Evolutionary conservation across 2,797 vertebrate genomes (phyloP).

Genomic region (Nyctalus aviator): DNA sequence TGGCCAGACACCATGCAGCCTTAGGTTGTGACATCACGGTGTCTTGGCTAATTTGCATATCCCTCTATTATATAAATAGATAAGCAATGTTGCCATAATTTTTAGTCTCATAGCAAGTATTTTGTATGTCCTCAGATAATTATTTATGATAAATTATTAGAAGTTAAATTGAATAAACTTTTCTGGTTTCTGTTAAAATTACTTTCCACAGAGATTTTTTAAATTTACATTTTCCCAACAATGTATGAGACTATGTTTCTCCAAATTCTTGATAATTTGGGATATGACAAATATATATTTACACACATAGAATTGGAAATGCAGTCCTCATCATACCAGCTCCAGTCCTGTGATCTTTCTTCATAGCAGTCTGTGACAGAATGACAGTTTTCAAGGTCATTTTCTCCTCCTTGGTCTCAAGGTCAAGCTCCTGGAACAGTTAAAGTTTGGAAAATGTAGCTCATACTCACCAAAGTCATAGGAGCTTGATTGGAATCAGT

Average conservation of each 20-base stretch:
- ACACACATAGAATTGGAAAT: not conserved
- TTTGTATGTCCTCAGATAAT: not conserved
- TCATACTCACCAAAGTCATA: not conserved
- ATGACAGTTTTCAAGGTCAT: not conserved
- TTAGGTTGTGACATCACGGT: no score
- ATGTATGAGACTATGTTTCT: not conserved
- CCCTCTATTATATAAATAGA: no score
- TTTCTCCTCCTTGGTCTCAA: not conserved
- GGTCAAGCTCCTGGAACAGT: not conserved
- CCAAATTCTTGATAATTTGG: not conserved
- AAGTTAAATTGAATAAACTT: not conserved
- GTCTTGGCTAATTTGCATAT: no score
- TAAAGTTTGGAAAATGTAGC: conserved; percentile 2
- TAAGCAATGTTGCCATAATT: not conserved
- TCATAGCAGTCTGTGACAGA: not conserved
- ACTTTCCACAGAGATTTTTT: not conserved
- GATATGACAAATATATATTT: not conserved
- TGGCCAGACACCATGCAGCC: no score
- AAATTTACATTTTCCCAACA: not conserved
- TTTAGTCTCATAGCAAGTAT: conserved; percentile 4
- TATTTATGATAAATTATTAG: not conserved
- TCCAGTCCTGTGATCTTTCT: not conserved
- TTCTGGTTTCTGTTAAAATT: conserved; percentile 21
- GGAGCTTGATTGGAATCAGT: not conserved
- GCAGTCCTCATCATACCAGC: not conserved